A percentile compares a stretch with the other conserved stretches of the same genome.
Conservation (phyloP, 2,888 invertebrate species). For the Morpho achilles region DNA sequence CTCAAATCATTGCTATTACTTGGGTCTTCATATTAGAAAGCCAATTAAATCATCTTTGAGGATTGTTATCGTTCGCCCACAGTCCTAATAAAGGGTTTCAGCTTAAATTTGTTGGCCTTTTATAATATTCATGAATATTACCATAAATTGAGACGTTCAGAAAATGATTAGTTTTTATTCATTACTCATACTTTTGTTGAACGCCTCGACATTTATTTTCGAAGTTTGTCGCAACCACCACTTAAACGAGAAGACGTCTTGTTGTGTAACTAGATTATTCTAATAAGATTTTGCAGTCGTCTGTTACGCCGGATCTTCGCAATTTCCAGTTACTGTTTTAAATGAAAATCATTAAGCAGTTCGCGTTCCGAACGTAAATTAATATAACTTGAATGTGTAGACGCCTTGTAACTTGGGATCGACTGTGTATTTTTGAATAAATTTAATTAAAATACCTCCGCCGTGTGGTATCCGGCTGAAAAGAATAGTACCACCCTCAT, state of each 20-base stretch:
- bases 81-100: conserved; percentile 18
- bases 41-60: conserved; percentile 13
- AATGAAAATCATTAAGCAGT: conserved; percentile 19
- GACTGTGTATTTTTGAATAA: conserved; percentile 10
- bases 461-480: too few species aligned
- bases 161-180: conserved; percentile 58
- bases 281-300: conserved; percentile 40
- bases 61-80: conserved; percentile 11
- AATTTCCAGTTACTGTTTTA: conserved; percentile 23
- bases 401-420: background rate
- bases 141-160: conserved; percentile 28
- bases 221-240: conserved; percentile 59
- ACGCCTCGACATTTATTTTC: conserved; percentile 60
- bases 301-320: conserved; percentile 25
- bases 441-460: conserved; percentile 20
- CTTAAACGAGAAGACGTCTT: conserved; percentile 55
- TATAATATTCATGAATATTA: conserved; percentile 5
- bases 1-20: background rate
- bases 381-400: conserved; percentile 2
- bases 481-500: too few species aligned
- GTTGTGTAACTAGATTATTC: conserved; percentile 41
- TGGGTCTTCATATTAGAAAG: conserved; percentile 11
- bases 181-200: conserved; percentile 60
- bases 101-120: conserved; percentile 9
- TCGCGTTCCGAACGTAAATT: conserved; percentile 5